Conservation (phyloP, 2,888 invertebrate species). For the Drosophila meridiana region DNA sequence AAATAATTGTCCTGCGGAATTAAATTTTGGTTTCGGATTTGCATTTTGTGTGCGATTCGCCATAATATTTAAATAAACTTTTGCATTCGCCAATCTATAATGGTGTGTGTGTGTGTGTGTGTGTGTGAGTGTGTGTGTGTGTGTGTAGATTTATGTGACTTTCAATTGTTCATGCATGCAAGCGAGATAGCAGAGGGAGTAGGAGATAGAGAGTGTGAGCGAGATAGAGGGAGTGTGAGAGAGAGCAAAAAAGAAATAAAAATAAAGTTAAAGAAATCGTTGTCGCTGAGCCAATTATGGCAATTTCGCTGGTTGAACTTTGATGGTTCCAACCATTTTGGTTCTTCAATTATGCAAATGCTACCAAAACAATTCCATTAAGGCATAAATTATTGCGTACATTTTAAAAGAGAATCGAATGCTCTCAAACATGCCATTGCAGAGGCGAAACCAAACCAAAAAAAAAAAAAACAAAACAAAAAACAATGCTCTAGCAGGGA, state of each 20-base stretch:
- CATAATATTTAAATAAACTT: slow-evolving; percentile 38
- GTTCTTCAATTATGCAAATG: slow-evolving; percentile 67
- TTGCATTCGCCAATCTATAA: slow-evolving; percentile 14
- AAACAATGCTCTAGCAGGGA: background rate
- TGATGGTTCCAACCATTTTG: slow-evolving; percentile 38
- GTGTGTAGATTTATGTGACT: slow-evolving; percentile 38
- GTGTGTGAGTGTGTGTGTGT: slow-evolving; percentile 11
- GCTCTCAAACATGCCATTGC: slow-evolving; percentile 1
- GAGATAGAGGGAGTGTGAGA: background rate
- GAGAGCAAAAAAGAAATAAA: slow-evolving; percentile 1
- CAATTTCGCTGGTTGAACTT: slow-evolving; percentile 38
- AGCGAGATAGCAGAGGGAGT: background rate
- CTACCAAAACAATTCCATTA: slow-evolving; percentile 22
- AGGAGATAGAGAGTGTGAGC: background rate
- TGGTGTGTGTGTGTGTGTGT: slow-evolving; percentile 15
- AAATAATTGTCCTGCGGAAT: slow-evolving; percentile 45
- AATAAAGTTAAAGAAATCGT: slow-evolving; percentile 9
- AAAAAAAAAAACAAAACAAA: background rate
- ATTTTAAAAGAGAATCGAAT: slow-evolving; percentile 18
- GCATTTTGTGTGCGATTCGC: slow-evolving; percentile 43
- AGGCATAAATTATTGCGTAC: slow-evolving; percentile 44
- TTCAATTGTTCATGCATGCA: slow-evolving; percentile 30
- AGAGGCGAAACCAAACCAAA: background rate
- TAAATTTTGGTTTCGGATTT: slow-evolving; percentile 39
- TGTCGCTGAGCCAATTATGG: slow-evolving; percentile 23